Conservation (phyloP, 2,888 invertebrate species). For the Coelinius sp. region DNA sequence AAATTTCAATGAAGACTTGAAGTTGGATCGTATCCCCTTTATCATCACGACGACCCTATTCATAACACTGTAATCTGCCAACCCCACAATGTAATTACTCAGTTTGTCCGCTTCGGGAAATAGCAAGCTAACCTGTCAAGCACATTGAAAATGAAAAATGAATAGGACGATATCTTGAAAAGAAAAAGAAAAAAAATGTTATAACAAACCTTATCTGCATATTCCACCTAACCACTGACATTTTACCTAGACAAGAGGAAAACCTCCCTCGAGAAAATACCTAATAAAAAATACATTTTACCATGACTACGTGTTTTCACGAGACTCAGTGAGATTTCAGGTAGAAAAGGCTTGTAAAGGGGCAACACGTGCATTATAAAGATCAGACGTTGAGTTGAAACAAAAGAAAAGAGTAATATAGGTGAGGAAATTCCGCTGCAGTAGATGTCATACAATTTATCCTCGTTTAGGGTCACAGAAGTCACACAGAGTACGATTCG, state of each 20-base stretch:
- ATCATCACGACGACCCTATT: background rate
- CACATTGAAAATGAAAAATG: background rate
- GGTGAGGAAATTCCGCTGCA: constrained; percentile 31
- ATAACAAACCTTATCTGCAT: background rate
- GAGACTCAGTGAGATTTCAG: constrained; percentile 18
- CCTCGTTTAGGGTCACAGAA: constrained; percentile 45
- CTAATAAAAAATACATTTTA: constrained; percentile 29
- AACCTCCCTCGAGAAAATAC: background rate
- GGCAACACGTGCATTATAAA: constrained; percentile 28
- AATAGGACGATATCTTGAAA: background rate
- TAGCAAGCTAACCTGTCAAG: background rate
- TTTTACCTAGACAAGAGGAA: background rate
- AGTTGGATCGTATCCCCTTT: background rate
- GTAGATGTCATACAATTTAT: constrained; percentile 48
- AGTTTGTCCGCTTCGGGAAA: background rate
- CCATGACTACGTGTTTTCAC: constrained; percentile 41
- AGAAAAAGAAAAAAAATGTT: background rate
- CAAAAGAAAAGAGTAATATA: constrained; percentile 8
- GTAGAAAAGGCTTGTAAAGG: background rate
- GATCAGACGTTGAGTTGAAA: background rate
- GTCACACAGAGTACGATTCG: constrained; percentile 28
- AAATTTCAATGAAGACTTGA: too few species aligned
- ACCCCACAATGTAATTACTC: background rate
- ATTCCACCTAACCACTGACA: background rate
- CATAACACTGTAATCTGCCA: background rate